Conservation (phyloP, 64 coral and sea anemone genomes). For the Acropora tenuis region DNA sequence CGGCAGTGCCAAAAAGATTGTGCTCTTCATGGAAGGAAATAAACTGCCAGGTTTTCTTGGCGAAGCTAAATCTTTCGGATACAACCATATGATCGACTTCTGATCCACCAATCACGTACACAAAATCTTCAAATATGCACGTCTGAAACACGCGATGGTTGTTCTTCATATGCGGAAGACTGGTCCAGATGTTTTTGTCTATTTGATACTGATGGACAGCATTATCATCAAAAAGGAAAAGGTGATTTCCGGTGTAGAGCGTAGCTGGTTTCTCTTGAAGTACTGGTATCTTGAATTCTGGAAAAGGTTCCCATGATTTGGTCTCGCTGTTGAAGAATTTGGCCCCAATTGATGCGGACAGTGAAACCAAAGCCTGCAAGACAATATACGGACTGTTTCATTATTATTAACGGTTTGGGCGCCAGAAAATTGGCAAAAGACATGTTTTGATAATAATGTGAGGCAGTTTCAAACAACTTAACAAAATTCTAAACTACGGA, state of each 20-base stretch:
- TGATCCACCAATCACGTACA: conserved; percentile 25
- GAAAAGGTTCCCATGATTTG: conserved; percentile 7
- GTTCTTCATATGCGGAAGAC: conserved; percentile 10
- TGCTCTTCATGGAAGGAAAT: conserved; percentile 31
- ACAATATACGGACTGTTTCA: not conserved
- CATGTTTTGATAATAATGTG: too few relatives aligned
- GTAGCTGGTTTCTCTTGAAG: not conserved
- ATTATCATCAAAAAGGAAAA: conserved; percentile 39
- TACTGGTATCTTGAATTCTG: not conserved
- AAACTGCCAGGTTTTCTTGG: conserved; percentile 36
- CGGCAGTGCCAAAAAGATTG: not conserved
- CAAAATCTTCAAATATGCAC: conserved; percentile 29
- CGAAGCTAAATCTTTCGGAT: conserved; percentile 42
- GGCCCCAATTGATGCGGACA: not conserved
- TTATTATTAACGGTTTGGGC: not conserved
- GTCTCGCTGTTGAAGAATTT: conserved; percentile 16
- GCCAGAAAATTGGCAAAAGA: too few relatives aligned
- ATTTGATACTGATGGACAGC: conserved; percentile 35
- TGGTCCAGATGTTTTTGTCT: conserved; percentile 20
- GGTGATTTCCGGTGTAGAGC: conserved; percentile 25
- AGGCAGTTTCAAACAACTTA: too few relatives aligned
- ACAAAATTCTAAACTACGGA: too few relatives aligned
- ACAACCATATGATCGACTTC: conserved; percentile 24
- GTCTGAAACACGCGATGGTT: conserved; percentile 9
- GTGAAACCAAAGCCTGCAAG: conserved; percentile 25